Evolutionary conservation across 2,113 vertebrate genomes (phyloP).

Genomic region (Danio rerio): GRCz12tu NC_133180.1:32147001-32147500

Average conservation of each 20-base stretch:
- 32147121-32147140: background rate
- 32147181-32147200: background rate
- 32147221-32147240: background rate
- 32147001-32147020: background rate
- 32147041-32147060: background rate
- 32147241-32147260: background rate
- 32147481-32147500: background rate
- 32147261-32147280: background rate
- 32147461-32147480: conserved; percentile 54
- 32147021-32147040: background rate
- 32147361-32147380: conserved; percentile 25
- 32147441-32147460: conserved; percentile 47
- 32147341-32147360: conserved; percentile 21
- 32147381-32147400: conserved; percentile 30
- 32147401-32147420: conserved; percentile 9
- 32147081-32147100: background rate
- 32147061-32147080: background rate
- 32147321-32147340: conserved; percentile 24
- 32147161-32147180: conserved; percentile 1
- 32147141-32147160: background rate
- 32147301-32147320: conserved; percentile 42
- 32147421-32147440: conserved; percentile 28
- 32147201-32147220: background rate
- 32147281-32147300: conserved; percentile 6
- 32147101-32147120: background rate